phyloP scores from a whole-genome alignment of 64 coral and sea anemone species.

The Astreopora myriophthalma region DNA sequence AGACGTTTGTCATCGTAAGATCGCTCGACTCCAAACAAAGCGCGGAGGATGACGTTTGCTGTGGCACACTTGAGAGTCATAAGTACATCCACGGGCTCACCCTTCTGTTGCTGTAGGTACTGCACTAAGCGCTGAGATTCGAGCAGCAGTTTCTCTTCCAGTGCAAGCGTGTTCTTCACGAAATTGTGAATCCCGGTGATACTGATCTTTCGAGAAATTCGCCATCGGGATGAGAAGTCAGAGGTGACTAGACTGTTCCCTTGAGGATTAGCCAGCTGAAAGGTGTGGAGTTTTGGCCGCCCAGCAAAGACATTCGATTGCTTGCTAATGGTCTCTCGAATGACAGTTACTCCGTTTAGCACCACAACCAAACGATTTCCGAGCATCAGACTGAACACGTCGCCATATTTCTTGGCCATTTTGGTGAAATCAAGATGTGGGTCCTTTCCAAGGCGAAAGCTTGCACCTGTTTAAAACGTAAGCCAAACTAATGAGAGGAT shows the following conservation, averaged over 20 bases:
- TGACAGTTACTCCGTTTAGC: conserved; percentile 47
- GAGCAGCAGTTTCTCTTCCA: conserved; percentile 35
- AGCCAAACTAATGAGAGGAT: background rate
- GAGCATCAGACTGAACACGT: conserved; percentile 70
- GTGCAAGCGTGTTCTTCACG: conserved; percentile 1
- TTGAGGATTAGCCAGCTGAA: conserved; percentile 1
- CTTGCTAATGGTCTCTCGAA: conserved; percentile 71
- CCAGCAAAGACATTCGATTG: conserved; percentile 68
- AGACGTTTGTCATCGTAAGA: conserved; percentile 41
- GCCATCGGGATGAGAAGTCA: background rate
- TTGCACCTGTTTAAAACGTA: conserved; percentile 42
- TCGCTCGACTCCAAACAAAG: conserved; percentile 40
- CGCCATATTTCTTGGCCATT: conserved; percentile 67
- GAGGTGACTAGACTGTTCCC: background rate
- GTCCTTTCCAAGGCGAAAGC: conserved; percentile 60
- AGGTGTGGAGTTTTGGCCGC: conserved; percentile 50
- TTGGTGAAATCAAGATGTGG: conserved; percentile 56
- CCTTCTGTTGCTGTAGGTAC: conserved; percentile 27
- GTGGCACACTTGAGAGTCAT: conserved; percentile 35
- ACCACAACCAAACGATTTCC: conserved; percentile 74
- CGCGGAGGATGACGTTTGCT: conserved; percentile 50
- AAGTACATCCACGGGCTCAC: conserved; percentile 36
- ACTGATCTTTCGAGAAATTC: conserved; percentile 7
- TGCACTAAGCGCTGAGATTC: conserved; percentile 45
- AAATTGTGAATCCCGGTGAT: conserved; percentile 65